Base-by-base conservation (phyloP, 2,113 vertebrate species). In the Budorcas taxicolor region DNA sequence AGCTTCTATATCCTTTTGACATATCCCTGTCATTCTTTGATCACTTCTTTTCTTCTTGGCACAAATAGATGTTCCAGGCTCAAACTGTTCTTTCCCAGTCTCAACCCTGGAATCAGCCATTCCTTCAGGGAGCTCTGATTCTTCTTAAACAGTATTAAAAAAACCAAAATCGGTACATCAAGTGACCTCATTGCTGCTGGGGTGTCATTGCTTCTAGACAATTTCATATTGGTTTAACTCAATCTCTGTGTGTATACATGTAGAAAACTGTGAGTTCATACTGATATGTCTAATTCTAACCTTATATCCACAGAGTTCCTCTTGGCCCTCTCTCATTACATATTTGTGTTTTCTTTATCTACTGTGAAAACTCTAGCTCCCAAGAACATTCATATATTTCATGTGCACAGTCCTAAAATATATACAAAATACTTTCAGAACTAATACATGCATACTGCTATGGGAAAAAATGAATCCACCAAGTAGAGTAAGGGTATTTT, bases 341-440 rank as follows among this genome's bases (percentile, higher is more conserved):
- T 95, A 47, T 74, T 82, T 82, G 11, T 91, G n/a, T 90, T 90
- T 94, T 29, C 23, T 78, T 93, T 10, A 17, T 71, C 60, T 52
- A 15, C 36, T 84, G 45, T 92, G 93, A 89, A 90, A 50, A 87
- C 55, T 83, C 31, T 71, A 13, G 53, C 62, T 94, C 9, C 90
- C 57, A 45, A 13, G 29, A 82, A 27, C n/a, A 33, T 94, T 82
- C 58, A 45, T 83, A 17, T 83, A 78, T 58, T 95, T 92, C 17
- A 90, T 92, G 86, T 92, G 36, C 43, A 27, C 14, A 36, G 16
- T 78, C 55, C 43, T 87, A 40, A 4, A 80, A 27, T 33, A 86
- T 8, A 13, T 58, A 67, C 52, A 85, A 81, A 97, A 86, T 93
- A 64, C 36, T 80, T 87, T 95, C 78, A 97, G 52, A 96, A 84